Conservation (phyloP, 2,797 vertebrate species). For the Trematomus bernacchii region DNA sequence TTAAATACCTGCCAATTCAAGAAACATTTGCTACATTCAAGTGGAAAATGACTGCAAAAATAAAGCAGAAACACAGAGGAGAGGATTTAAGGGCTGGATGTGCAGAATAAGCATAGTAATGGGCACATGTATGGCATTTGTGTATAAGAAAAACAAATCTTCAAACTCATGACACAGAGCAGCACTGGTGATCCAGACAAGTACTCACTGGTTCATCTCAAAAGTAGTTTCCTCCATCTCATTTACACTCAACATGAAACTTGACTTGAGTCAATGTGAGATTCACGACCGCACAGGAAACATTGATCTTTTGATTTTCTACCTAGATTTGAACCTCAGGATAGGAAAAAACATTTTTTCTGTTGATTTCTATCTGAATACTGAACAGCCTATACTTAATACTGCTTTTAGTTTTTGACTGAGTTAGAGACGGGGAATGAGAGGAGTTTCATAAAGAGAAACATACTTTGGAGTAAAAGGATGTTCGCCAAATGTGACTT, state of each 20-base stretch:
- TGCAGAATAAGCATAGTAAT: conserved; percentile 25
- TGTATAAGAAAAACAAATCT: conserved; percentile 9
- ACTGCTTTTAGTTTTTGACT: neutral
- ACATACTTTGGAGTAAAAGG: conserved; percentile 4
- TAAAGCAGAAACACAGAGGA: conserved; percentile 49
- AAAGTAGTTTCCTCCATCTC: conserved; percentile 17
- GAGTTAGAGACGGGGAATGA: neutral
- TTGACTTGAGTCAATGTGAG: neutral
- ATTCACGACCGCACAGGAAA: conserved; percentile 10
- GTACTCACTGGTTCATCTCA: conserved; percentile 14
- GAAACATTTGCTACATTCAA: conserved; percentile 61
- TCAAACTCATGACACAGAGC: conserved; percentile 16
- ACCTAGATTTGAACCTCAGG: neutral
- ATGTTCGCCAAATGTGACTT: conserved; percentile 18
- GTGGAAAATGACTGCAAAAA: conserved; percentile 37
- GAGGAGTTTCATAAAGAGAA: conserved; percentile 14
- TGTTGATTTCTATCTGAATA: conserved; percentile 16
- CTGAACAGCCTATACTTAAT: neutral
- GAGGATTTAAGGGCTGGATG: conserved; percentile 15
- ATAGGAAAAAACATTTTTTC: neutral
- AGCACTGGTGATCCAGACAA: conserved; percentile 11
- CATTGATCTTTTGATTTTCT: conserved; percentile 9
- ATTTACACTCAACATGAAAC: conserved; percentile 23
- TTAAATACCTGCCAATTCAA: conserved; percentile 34
- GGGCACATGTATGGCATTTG: conserved; percentile 25